Conservation (phyloP, 2,113 vertebrate species). For the Origma solitaria region DNA sequence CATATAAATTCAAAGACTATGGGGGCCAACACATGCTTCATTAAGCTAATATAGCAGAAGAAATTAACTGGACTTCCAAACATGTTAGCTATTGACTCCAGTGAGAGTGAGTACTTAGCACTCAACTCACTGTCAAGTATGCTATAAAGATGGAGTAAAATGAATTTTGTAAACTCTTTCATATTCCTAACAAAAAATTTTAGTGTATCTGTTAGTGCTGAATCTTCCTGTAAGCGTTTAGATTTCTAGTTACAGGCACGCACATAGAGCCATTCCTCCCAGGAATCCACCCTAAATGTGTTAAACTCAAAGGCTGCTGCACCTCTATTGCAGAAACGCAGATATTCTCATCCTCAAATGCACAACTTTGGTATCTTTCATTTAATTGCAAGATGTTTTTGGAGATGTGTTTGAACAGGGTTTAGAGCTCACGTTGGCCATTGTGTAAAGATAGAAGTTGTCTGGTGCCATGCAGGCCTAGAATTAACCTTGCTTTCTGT, state of each 20-base stretch:
- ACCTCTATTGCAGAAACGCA: not conserved
- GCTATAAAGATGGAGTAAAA: not conserved
- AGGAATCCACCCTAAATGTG: not conserved
- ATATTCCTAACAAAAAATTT: not conserved
- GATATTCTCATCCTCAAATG: not conserved
- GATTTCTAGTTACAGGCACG: not conserved
- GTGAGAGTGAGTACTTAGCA: not conserved
- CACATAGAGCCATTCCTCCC: not conserved
- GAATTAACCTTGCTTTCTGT: not conserved
- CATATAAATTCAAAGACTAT: conserved; percentile 25
- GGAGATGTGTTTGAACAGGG: not conserved
- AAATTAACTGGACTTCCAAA: conserved; percentile 33
- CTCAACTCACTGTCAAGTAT: not conserved
- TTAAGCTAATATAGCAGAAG: conserved; percentile 50
- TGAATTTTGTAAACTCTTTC: not conserved
- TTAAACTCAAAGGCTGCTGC: not conserved
- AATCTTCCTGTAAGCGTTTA: not conserved
- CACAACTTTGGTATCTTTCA: not conserved
- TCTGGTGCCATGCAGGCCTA: not conserved
- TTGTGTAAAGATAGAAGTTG: not conserved
- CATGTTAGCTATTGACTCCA: not conserved
- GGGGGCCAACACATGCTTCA: conserved; percentile 18
- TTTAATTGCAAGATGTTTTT: not conserved
- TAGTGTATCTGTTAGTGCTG: not conserved
- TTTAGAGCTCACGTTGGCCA: not conserved